Conservation (phyloP, 2,113 vertebrate species). For the Phyllopteryx taeniolatus region DNA sequence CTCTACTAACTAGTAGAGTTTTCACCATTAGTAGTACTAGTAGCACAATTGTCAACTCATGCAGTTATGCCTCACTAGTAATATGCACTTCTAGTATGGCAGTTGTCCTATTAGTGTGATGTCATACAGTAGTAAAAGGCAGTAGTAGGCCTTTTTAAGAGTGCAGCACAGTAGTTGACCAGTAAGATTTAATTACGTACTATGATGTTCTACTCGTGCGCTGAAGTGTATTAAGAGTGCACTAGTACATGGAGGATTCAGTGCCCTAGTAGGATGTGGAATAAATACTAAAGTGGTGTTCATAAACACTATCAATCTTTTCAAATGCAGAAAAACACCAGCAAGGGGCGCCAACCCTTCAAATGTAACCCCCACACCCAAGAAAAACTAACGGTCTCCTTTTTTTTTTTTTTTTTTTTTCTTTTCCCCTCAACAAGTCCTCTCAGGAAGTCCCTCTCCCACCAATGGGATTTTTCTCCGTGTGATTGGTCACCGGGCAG, state of each 20-base stretch:
- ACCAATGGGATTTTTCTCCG: background rate
- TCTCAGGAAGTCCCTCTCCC: too few relatives aligned
- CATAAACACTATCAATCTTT: background rate
- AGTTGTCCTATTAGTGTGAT: too few relatives aligned
- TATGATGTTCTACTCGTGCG: too few relatives aligned
- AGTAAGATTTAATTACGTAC: too few relatives aligned
- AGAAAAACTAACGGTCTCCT: background rate
- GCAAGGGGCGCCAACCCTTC: slow-evolving; percentile 19
- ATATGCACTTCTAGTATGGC: too few relatives aligned
- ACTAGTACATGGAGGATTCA: background rate
- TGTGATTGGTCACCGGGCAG: background rate
- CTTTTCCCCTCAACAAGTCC: background rate
- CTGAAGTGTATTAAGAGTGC: background rate
- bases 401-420: background rate
- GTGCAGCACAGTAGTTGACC: too few relatives aligned
- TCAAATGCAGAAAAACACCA: background rate
- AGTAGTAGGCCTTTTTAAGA: too few relatives aligned
- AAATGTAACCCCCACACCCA: background rate
- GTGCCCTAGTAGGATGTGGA: background rate
- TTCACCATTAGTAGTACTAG: too few relatives aligned
- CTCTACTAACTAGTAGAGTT: too few relatives aligned
- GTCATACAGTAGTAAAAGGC: too few relatives aligned
- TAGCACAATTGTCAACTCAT: too few relatives aligned
- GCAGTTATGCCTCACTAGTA: too few relatives aligned
- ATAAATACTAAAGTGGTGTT: background rate